Conservation (phyloP, 2,797 vertebrate genomes). For the Labeo calbasu region DNA sequence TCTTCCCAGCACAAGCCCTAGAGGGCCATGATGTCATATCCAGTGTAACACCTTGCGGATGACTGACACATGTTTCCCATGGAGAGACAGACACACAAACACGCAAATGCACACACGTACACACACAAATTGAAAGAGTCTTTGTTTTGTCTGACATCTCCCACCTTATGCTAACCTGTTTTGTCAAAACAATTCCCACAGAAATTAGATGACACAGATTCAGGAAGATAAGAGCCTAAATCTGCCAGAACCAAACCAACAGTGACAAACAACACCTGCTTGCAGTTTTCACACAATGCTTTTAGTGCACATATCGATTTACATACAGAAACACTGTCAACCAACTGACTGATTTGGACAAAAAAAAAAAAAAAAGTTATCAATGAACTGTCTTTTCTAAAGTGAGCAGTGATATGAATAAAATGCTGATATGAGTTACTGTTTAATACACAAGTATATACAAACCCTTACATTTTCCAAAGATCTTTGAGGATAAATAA, state of each 20-base stretch:
- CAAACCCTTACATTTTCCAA: neutral
- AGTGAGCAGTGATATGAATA: neutral
- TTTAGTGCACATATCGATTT: constrained; percentile 35
- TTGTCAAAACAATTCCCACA: constrained; percentile 85
- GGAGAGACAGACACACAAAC: constrained; percentile 48
- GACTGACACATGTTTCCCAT: constrained; percentile 81
- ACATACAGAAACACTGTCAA: constrained; percentile 12
- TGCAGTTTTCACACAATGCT: constrained; percentile 70
- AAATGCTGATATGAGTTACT: neutral
- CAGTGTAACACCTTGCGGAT: constrained; percentile 80
- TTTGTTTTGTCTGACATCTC: constrained; percentile 77
- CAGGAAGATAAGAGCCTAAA: constrained; percentile 77
- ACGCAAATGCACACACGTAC: constrained; percentile 57
- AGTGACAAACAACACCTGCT: constrained; percentile 73
- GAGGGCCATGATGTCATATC: constrained; percentile 85
- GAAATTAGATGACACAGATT: constrained; percentile 82
- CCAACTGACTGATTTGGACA: constrained; percentile 5
- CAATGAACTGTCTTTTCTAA: neutral
- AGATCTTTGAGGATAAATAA: neutral
- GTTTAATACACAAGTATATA: neutral
- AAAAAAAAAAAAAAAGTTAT: neutral
- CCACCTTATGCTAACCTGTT: constrained; percentile 83
- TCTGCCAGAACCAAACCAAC: constrained; percentile 79
- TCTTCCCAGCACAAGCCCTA: constrained; percentile 81
- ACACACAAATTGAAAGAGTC: constrained; percentile 68